A percentile compares a stretch with the other conserved stretches of the same genome.
Conservation (phyloP, 2,888 invertebrate genomes). For the Drosophila lutescens region DNA sequence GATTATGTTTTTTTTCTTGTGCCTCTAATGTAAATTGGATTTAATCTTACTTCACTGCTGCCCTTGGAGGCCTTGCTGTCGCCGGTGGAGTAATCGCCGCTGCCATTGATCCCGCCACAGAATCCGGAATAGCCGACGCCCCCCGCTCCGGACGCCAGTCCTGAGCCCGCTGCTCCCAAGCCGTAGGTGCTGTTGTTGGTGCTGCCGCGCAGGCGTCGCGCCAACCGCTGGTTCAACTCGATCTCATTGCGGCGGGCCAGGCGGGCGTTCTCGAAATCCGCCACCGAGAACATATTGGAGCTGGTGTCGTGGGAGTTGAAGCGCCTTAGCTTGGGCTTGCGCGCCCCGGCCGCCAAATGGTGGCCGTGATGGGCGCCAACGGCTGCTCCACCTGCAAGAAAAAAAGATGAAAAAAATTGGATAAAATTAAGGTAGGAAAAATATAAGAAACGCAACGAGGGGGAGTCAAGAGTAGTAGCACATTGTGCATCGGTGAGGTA, state of each 20-base stretch:
- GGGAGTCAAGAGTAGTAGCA: slow-evolving; percentile 5
- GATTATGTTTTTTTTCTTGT: background rate
- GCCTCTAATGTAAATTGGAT: background rate
- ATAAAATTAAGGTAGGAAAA: background rate
- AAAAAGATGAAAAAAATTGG: background rate
- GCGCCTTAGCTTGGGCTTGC: slow-evolving; percentile 83
- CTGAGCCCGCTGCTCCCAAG: slow-evolving; percentile 15
- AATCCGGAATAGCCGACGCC: slow-evolving; percentile 54
- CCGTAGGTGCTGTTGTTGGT: slow-evolving; percentile 71
- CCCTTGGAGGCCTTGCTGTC: slow-evolving; percentile 84
- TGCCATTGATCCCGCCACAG: slow-evolving; percentile 70
- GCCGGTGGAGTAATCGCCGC: slow-evolving; percentile 84
- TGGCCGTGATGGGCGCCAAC: slow-evolving; percentile 66
- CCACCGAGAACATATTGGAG: slow-evolving; percentile 85
- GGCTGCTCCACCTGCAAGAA: slow-evolving; percentile 60
- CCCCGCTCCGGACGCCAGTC: slow-evolving; percentile 8
- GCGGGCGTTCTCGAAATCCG: slow-evolving; percentile 84
- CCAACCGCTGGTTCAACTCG: slow-evolving; percentile 83
- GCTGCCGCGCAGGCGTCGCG: slow-evolving; percentile 82
- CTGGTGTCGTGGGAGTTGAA: slow-evolving; percentile 84
- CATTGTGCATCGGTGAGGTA: slow-evolving; percentile 66
- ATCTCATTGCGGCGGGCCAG: slow-evolving; percentile 84
- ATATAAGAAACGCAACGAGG: slow-evolving; percentile 21
- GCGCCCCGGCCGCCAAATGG: slow-evolving; percentile 76
- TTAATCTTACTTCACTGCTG: slow-evolving; percentile 81